Percentiles rank a stretch among this genome's conserved stretches.
Evolutionary conservation across 2,888 invertebrate genomes (phyloP).

Genomic region (Theretra japonica): DNA sequence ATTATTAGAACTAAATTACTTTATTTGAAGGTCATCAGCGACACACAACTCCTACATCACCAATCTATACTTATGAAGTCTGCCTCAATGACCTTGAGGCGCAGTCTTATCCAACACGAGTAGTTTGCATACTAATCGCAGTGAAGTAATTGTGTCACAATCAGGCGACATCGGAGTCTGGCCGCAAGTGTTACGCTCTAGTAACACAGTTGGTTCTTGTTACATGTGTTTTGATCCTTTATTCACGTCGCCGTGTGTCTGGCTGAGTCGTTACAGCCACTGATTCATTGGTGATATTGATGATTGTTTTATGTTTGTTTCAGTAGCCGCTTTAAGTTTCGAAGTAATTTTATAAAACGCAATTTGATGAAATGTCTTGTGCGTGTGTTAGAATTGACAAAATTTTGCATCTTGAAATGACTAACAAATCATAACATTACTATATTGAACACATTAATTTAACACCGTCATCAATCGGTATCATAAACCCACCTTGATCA

Average conservation of each 20-base stretch:
- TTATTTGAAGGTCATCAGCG: no score
- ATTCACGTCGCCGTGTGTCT: not conserved
- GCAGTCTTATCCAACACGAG: not conserved
- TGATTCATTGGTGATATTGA: not conserved
- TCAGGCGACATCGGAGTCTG: slow-evolving; percentile 58
- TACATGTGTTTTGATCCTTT: slow-evolving; percentile 18
- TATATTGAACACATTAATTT: no score
- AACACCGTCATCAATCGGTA: no score
- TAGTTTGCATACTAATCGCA: slow-evolving; percentile 73
- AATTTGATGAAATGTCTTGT: no score
- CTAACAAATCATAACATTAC: no score
- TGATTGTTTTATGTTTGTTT: not conserved
- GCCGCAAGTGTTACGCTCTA: slow-evolving; percentile 70
- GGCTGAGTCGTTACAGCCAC: not conserved
- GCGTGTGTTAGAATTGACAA: no score
- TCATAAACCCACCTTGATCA: not conserved
- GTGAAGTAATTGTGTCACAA: slow-evolving; percentile 63
- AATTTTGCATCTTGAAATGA: no score
- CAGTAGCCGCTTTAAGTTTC: no score
- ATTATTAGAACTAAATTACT: no score
- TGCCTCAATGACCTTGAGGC: not conserved
- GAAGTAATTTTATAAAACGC: no score
- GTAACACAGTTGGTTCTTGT: slow-evolving; percentile 42
- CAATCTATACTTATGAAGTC: not conserved
- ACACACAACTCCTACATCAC: not conserved